phyloP scores from a whole-genome alignment of 2,888 invertebrate genomes.

The Piscicola geometra region DNA sequence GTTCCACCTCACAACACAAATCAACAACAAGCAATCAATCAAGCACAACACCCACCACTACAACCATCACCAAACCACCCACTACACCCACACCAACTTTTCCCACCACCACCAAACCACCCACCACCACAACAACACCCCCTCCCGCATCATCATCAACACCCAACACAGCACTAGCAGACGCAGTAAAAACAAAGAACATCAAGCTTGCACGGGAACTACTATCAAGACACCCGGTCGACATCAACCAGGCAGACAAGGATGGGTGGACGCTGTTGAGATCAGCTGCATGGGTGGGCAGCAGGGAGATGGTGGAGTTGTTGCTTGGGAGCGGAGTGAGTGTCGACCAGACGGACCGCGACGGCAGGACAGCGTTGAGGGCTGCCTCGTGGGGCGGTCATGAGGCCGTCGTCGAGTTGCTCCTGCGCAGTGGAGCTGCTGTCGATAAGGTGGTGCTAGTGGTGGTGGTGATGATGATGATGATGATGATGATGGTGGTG shows the following conservation, averaged over 20 bases:
- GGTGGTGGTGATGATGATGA: not conserved
- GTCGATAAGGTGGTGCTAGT: constrained; percentile 52
- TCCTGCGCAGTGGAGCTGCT: constrained; percentile 61
- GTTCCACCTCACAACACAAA: no score
- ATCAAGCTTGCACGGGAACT: constrained; percentile 56
- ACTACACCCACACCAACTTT: not conserved
- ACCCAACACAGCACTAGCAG: constrained; percentile 64
- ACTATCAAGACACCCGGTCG: constrained; percentile 46
- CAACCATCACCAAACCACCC: not conserved
- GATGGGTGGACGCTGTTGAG: constrained; percentile 60
- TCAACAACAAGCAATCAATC: not conserved
- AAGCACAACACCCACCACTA: not conserved
- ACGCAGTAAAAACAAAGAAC: constrained; percentile 59
- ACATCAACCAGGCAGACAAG: constrained; percentile 56
- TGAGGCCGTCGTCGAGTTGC: constrained; percentile 59
- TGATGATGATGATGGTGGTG: constrained; percentile 2
- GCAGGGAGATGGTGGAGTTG: constrained; percentile 59
- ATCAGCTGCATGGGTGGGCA: constrained; percentile 93
- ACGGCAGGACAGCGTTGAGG: constrained; percentile 76
- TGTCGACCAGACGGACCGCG: constrained; percentile 57
- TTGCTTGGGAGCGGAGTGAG: constrained; percentile 42
- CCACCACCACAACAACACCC: not conserved
- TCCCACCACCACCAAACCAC: not conserved
- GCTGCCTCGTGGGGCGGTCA: constrained; percentile 68
- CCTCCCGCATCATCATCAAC: not conserved